Evolutionary conservation across 2,888 invertebrate genomes (phyloP).

Genomic region (Idaea straminata): DNA sequence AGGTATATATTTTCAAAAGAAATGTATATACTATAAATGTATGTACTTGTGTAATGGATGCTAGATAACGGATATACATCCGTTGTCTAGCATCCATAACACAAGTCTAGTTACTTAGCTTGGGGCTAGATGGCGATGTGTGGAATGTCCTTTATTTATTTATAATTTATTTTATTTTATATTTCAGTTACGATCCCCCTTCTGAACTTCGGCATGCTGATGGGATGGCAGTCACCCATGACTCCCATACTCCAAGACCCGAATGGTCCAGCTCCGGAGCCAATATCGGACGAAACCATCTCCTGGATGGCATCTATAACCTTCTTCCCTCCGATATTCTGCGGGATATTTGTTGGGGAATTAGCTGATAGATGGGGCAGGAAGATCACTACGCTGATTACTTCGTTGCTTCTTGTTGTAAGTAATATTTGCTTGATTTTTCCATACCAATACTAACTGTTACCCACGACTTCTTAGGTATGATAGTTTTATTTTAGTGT

Average conservation of each 20-base stretch:
- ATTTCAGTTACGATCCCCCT: constrained; percentile 76
- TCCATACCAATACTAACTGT: too few species aligned
- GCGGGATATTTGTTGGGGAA: constrained; percentile 76
- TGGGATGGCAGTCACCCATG: constrained; percentile 81
- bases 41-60: too few species aligned
- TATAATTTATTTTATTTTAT: constrained; percentile 17
- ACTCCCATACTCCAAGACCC: constrained; percentile 70
- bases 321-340: constrained; percentile 77
- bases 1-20: too few species aligned
- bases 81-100: too few species aligned
- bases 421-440: too few species aligned
- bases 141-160: too few species aligned
- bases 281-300: constrained; percentile 71
- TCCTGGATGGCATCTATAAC: constrained; percentile 81
- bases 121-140: too few species aligned
- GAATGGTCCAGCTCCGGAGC: constrained; percentile 69
- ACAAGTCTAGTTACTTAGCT: too few species aligned
- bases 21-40: too few species aligned
- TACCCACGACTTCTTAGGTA: too few species aligned
- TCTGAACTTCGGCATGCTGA: constrained; percentile 77
- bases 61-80: too few species aligned
- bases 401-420: constrained; percentile 77
- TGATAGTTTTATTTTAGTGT: too few species aligned
- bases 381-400: constrained; percentile 73
- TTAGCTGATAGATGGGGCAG: constrained; percentile 77